phyloP scores from a whole-genome alignment of 1,140 invertebrate genomes.

The Epicauta chinensis region DNA sequence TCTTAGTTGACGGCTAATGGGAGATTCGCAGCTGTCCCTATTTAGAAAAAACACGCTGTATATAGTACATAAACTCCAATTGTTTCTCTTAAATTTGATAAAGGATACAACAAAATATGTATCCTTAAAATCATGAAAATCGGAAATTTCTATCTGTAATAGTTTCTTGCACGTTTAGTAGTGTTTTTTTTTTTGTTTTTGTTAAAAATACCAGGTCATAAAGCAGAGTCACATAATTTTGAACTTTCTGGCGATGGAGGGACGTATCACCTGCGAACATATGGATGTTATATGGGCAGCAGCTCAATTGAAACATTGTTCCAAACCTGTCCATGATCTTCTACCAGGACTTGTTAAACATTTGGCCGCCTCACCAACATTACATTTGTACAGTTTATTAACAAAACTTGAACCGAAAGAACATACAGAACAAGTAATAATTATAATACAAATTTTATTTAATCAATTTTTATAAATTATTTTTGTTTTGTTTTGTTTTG shows the following conservation, averaged over 20 bases:
- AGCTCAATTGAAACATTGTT: constrained; percentile 89
- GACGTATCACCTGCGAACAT: constrained; percentile 82
- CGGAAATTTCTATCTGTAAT: too few relatives aligned
- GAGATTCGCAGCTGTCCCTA: too few relatives aligned
- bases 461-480: not conserved
- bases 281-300: constrained; percentile 91
- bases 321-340: constrained; percentile 86
- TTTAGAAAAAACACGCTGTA: too few relatives aligned
- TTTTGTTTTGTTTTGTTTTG: constrained; percentile 16
- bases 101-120: too few relatives aligned
- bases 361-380: constrained; percentile 76
- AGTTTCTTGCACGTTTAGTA: too few relatives aligned
- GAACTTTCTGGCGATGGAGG: constrained; percentile 87
- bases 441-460: too few relatives aligned
- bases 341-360: constrained; percentile 85
- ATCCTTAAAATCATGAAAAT: too few relatives aligned
- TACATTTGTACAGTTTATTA: constrained; percentile 79
- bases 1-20: too few relatives aligned
- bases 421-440: constrained; percentile 76
- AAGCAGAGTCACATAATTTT: constrained; percentile 92
- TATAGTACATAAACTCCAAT: too few relatives aligned
- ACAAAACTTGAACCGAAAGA: constrained; percentile 80
- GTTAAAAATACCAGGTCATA: constrained; percentile 57
- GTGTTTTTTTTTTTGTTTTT: constrained; percentile 5
- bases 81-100: too few relatives aligned